phyloP scores from a whole-genome alignment of 1,140 invertebrate species.

The Platyscapa corneri region DNA sequence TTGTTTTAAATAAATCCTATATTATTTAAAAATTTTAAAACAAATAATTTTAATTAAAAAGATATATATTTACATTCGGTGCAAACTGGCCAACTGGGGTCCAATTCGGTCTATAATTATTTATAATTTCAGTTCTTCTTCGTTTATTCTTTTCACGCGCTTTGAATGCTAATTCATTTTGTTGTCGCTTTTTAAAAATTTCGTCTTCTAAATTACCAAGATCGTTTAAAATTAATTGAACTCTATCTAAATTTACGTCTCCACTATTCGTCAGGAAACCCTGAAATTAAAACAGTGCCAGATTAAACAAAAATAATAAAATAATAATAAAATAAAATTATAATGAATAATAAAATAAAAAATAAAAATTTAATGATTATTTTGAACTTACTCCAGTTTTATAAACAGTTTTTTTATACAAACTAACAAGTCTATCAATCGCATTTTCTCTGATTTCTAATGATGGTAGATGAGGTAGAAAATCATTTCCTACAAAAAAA shows the following conservation, averaged over 20 bases:
- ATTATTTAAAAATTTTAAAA: not conserved
- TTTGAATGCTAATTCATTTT: slow-evolving; percentile 88
- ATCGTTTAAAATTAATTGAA: slow-evolving; percentile 95
- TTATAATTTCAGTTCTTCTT: slow-evolving; percentile 73
- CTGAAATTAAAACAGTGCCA: slow-evolving; percentile 76
- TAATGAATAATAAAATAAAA: slow-evolving; percentile 38
- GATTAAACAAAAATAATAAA: no score
- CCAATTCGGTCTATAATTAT: slow-evolving; percentile 81
- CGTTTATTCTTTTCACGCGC: slow-evolving; percentile 84
- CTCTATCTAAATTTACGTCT: slow-evolving; percentile 91
- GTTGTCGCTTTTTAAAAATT: slow-evolving; percentile 95
- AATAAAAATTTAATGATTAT: slow-evolving; percentile 25
- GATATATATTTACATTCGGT: slow-evolving; percentile 76
- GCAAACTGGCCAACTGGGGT: slow-evolving; percentile 83
- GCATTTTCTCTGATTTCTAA: slow-evolving; percentile 98
- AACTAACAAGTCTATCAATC: slow-evolving; percentile 93
- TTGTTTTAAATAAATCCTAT: slow-evolving; percentile 29
- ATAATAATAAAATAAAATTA: slow-evolving; percentile 8
- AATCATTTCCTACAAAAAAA: slow-evolving; percentile 99
- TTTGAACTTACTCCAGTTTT: slow-evolving; percentile 84
- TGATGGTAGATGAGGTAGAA: slow-evolving; percentile 98
- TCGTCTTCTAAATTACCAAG: slow-evolving; percentile 96
- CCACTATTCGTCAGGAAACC: slow-evolving; percentile 98
- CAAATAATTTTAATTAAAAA: slow-evolving; percentile 17
- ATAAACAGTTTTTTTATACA: slow-evolving; percentile 97